phyloP scores from a whole-genome alignment of 2,797 vertebrate genomes.

The Serranus cabrilla region DNA sequence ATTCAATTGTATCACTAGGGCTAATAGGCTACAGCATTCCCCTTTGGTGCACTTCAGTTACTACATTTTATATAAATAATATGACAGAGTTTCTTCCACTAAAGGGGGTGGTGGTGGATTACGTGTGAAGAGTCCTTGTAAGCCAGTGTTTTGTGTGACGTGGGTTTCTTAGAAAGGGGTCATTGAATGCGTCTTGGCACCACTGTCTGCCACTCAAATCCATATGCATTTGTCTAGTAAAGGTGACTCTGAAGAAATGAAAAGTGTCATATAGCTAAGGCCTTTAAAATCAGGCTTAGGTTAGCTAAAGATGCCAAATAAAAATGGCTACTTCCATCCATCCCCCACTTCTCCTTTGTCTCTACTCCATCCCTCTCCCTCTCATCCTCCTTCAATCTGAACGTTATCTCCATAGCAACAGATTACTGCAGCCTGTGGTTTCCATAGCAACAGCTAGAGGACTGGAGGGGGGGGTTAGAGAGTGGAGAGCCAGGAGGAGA shows the following conservation, averaged over 20 bases:
- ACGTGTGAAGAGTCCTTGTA: background rate
- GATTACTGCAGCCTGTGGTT: slow-evolving; percentile 87
- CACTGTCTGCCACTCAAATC: background rate
- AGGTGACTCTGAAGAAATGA: slow-evolving; percentile 2
- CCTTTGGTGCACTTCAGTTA: background rate
- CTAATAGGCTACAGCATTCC: background rate
- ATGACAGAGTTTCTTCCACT: too few species aligned
- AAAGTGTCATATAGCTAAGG: background rate
- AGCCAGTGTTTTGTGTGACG: background rate
- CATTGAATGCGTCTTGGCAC: background rate
- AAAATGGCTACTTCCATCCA: slow-evolving; percentile 70
- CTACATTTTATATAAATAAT: background rate
- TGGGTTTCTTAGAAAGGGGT: background rate
- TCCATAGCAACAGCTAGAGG: slow-evolving; percentile 83
- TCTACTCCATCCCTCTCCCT: slow-evolving; percentile 69
- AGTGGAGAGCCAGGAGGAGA: slow-evolving; percentile 67
- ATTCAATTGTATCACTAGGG: background rate
- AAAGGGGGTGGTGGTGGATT: background rate
- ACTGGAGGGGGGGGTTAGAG: slow-evolving; percentile 44
- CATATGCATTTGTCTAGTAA: background rate
- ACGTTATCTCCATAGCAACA: slow-evolving; percentile 86
- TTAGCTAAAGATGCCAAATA: slow-evolving; percentile 50
- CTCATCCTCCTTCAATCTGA: slow-evolving; percentile 82
- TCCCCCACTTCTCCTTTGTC: slow-evolving; percentile 73
- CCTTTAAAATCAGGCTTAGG: slow-evolving; percentile 15